Evolutionary conservation across 2,113 vertebrate genomes (phyloP).

Genomic region (Scortum barcoo): DNA sequence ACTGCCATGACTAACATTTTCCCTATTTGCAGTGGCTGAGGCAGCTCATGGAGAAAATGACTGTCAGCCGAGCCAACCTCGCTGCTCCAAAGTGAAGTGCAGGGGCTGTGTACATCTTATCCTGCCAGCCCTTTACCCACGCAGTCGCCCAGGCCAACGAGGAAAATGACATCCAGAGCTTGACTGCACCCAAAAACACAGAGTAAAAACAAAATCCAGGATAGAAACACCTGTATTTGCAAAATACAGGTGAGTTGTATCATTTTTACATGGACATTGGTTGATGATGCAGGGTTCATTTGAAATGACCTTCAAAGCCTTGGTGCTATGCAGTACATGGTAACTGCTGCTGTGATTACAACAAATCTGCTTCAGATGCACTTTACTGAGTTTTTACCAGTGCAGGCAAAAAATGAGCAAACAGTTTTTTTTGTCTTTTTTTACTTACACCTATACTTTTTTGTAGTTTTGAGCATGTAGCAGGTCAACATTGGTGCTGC

Average conservation of each 20-base stretch:
- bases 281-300: not conserved
- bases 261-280: not conserved
- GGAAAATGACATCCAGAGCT: constrained; percentile 27
- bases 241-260: not conserved
- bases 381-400: not conserved
- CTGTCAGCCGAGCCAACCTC: constrained; percentile 19
- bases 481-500: not conserved
- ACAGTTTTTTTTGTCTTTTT: not conserved
- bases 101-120: constrained; percentile 2
- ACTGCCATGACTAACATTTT: constrained; percentile 35
- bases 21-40: constrained; percentile 21
- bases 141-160: not conserved
- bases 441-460: no score
- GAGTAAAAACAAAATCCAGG: not conserved
- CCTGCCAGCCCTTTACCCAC: constrained; percentile 29
- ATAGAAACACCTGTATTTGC: not conserved
- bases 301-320: not conserved
- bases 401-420: not conserved
- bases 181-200: not conserved
- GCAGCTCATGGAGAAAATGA: constrained; percentile 54
- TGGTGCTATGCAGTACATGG: not conserved
- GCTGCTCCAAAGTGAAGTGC: constrained; percentile 35
- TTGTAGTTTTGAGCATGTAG: not conserved
- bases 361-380: not conserved
- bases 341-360: not conserved